Evolutionary conservation across 2,113 vertebrate species (phyloP), one percentile per base, ranked within the genome.

Genomic region (Mesocricetus auratus): DNA sequence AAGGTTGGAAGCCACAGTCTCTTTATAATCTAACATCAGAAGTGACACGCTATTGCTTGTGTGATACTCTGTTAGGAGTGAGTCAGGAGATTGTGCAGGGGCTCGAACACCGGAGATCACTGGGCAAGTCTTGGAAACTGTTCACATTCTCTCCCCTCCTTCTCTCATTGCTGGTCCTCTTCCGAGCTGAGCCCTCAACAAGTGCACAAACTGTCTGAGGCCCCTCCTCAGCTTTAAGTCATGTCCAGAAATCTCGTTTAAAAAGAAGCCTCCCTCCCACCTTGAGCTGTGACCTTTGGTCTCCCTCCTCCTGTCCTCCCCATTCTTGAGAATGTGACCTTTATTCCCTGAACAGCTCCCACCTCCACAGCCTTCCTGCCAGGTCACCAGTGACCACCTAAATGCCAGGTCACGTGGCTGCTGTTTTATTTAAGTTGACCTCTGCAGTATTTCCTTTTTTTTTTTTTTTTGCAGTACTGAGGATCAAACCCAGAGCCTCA

Each of bases 271-370:
- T n/a, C n/a, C n/a, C 93, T 71, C 88, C 81, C 39, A 68, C 77
- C 78, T 94, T 69, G 22, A 88, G n/a, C 58, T 95, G 0, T 58
- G 88, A 88, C 83, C 58, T 53, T 39, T 56, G 58, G 31, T 47
- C 62, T 87, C 89, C 58, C 33, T 82, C 64, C 64, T n/a, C 47
- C 53, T 68, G 22, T 11, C 74, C 45, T 39, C 39, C 33, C 19
- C 78, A 11, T 24, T 96, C 50, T 93, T 93, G 90, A 97, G 90
- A 96, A 94, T 9, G 31, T 64, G 92, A 94, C 95, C 94, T 97
- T 97, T 96, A 78, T 78, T 88, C 81, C 92, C 81, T 66, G 31
- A 24, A 29, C 75, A 62, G 60, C 74, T 92, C 90, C 92, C 86
- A 45, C 96, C 90, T 94, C 92, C 92, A 93, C 56, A 90, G 92